phyloP scores from a whole-genome alignment of 2,888 invertebrate genomes.

The Orthosia incerta region DNA sequence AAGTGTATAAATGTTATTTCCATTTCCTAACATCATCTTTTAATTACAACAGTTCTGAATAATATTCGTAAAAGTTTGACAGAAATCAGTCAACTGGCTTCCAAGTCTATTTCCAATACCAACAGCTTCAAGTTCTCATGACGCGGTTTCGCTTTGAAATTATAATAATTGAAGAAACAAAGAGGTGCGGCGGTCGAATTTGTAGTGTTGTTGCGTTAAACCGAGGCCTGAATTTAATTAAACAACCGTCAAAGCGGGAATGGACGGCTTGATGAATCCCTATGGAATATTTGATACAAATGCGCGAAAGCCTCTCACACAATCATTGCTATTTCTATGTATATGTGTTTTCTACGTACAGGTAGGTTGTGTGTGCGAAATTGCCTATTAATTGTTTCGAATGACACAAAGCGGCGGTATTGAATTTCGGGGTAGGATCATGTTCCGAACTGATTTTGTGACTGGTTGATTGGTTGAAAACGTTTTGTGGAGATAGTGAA shows the following conservation, averaged over 20 bases:
- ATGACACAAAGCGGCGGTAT: conserved; percentile 21
- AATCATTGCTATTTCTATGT: conserved; percentile 26
- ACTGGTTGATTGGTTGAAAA: background rate
- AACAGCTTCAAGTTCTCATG: conserved; percentile 37
- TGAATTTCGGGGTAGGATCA: conserved; percentile 19
- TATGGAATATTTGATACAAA: conserved; percentile 59
- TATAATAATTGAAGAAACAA: conserved; percentile 57
- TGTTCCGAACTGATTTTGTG: conserved; percentile 6
- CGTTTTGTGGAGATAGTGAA: background rate
- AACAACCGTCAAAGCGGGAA: conserved; percentile 67
- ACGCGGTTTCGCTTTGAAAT: conserved; percentile 42
- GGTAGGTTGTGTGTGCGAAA: conserved; percentile 17
- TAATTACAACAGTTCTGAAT: conserved; percentile 38
- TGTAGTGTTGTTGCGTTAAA: conserved; percentile 49
- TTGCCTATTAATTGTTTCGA: conserved; percentile 26
- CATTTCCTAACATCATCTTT: conserved; percentile 22
- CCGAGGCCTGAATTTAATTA: conserved; percentile 71
- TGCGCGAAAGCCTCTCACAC: conserved; percentile 31
- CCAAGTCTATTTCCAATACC: conserved; percentile 27
- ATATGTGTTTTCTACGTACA: conserved; percentile 17
- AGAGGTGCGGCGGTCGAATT: conserved; percentile 35
- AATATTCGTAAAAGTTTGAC: conserved; percentile 49
- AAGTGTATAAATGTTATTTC: conserved; percentile 7
- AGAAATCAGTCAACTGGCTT: conserved; percentile 38
- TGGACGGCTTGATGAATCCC: conserved; percentile 55